Evolutionary conservation across 2,113 vertebrate genomes (phyloP), one percentile per base, ranked within the genome.

Genomic region (Numida meleagris): DNA sequence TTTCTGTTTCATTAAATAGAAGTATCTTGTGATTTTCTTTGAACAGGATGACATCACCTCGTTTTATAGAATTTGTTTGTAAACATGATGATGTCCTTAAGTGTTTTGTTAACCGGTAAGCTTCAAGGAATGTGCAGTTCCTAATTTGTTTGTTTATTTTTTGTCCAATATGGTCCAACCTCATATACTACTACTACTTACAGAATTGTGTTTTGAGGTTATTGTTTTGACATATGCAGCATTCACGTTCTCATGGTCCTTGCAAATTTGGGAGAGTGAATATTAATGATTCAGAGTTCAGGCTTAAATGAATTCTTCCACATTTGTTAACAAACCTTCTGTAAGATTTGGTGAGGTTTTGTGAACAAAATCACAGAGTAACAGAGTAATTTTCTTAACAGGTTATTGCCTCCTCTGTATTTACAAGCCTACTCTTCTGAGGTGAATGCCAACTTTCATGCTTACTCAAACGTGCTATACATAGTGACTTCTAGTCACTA

Each of bases 51-150:
- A 99, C 99, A 1, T 99, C 99, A 0, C 99, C 99, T 53, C 98
- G 98, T 84, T 99, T 99, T 96, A 99, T 99, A 76, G 99, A 99
- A 97, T 99, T 99, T 97, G 99, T 99, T 91, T 99, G 99, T 97
- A 99, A 99, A 95, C 99, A 99, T 3, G 99, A 99, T 92, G 98
- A 99, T 95, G 99, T 99, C 95, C 98, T 99, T 36, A 99, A 99
- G 94, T 99, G 99, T 96, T 99, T 99, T 97, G 99, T 99, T 93
- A 99, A 99, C 77, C 98, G 99, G 99, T 99, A 97, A 97, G 98
- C 63, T 84, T 87, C 43, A 48, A 51, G 25, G 82, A 91, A 84
- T 23, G 63, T 0, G 0, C 36, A 10, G 40, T 42, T 73, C 38
- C 29, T 77, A 23, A 63, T 66, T 19, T 59, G 10, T 43, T 18